Conservation (phyloP, 2,113 vertebrate species). For the Zosterops lateralis region DNA sequence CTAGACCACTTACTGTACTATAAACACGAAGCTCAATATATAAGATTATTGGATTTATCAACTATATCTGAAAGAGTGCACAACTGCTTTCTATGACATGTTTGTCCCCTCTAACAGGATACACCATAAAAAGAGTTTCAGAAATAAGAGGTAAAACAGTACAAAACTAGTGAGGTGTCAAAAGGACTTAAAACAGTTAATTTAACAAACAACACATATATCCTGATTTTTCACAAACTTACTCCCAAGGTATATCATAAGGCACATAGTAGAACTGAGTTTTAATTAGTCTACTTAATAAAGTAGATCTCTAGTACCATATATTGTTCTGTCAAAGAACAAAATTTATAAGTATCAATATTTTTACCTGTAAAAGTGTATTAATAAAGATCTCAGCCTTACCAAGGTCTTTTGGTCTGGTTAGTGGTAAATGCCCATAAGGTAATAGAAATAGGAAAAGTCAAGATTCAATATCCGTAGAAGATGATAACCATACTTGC, state of each 20-base stretch:
- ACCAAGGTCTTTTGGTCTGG: slow-evolving; percentile 95
- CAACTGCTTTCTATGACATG: slow-evolving; percentile 98
- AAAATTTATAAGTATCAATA: slow-evolving; percentile 90
- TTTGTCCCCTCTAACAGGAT: slow-evolving; percentile 95
- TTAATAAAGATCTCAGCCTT: slow-evolving; percentile 87
- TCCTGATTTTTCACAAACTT: slow-evolving; percentile 99
- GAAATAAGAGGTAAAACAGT: slow-evolving; percentile 98
- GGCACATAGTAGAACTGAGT: slow-evolving; percentile 99
- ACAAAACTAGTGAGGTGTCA: slow-evolving; percentile 99
- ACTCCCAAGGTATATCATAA: slow-evolving; percentile 98
- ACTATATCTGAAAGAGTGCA: slow-evolving; percentile 98
- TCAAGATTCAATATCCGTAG: slow-evolving; percentile 80
- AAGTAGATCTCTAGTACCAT: slow-evolving; percentile 95
- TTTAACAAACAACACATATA: slow-evolving; percentile 98
- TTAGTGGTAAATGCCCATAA: slow-evolving; percentile 95
- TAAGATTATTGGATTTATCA: slow-evolving; percentile 98
- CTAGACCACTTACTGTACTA: slow-evolving; percentile 99
- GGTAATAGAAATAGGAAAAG: slow-evolving; percentile 85
- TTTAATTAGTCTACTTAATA: slow-evolving; percentile 93
- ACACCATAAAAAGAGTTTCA: slow-evolving; percentile 99
- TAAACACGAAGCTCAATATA: slow-evolving; percentile 99
- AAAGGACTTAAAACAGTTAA: slow-evolving; percentile 95
- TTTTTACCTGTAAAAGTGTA: slow-evolving; percentile 89
- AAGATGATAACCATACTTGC: slow-evolving; percentile 82
- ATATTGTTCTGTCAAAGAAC: slow-evolving; percentile 95